Conservation (phyloP, 2,113 vertebrate genomes). For the Anseranas semipalmata region DNA sequence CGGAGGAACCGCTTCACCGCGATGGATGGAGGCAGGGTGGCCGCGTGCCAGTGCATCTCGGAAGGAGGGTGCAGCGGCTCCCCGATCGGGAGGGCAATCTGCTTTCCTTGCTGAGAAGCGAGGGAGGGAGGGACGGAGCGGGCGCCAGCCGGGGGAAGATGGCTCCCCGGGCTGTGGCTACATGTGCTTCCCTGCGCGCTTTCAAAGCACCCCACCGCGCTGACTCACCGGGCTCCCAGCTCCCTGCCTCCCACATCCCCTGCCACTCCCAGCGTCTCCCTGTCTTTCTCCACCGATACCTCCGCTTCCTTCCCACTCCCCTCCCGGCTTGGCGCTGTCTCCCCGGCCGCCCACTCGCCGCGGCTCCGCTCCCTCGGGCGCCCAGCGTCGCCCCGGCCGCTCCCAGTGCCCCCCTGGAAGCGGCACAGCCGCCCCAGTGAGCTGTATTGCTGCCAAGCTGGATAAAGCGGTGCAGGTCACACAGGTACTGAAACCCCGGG, state of each 20-base stretch:
- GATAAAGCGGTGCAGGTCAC: background rate
- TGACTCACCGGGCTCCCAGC: constrained; percentile 44
- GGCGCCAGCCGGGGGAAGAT: background rate
- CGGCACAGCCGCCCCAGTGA: accelerated
- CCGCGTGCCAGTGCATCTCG: background rate
- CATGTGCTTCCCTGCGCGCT: background rate
- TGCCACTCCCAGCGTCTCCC: constrained; percentile 63
- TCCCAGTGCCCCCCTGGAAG: background rate
- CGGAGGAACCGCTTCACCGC: background rate
- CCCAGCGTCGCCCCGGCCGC: background rate
- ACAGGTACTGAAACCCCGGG: background rate
- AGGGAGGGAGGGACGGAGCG: background rate
- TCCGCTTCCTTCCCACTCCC: constrained; percentile 1
- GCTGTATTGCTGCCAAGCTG: background rate
- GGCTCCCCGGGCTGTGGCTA: background rate
- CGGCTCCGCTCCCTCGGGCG: background rate
- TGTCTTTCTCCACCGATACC: constrained; percentile 17
- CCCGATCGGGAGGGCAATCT: background rate
- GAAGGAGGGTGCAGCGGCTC: background rate
- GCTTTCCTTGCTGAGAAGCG: background rate
- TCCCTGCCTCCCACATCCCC: constrained; percentile 58
- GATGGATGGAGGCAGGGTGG: background rate
- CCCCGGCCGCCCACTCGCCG: background rate
- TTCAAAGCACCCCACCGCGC: constrained; percentile 44
- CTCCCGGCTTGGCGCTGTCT: background rate